Evolutionary conservation across 2,888 invertebrate genomes (phyloP).

Genomic region (Griposia aprilina): DNA sequence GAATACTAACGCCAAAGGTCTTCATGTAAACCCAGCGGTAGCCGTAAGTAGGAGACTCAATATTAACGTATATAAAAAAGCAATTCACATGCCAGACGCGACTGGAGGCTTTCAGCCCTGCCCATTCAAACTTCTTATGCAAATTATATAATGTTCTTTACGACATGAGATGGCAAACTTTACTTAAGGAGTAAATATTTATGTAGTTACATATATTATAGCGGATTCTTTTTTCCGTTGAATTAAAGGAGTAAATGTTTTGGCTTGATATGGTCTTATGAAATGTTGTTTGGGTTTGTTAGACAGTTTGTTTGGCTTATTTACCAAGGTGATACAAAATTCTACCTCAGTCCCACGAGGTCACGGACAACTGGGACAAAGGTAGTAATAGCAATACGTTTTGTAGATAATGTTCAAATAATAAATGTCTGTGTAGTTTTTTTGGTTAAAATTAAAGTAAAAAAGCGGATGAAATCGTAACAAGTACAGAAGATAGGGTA

Average conservation of each 20-base stretch:
- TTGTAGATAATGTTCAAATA: background rate
- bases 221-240: slow-evolving; percentile 60
- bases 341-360: background rate
- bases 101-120: slow-evolving; percentile 86
- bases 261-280: slow-evolving; percentile 27
- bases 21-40: slow-evolving; percentile 50
- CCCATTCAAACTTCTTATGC: slow-evolving; percentile 90
- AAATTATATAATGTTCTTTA: slow-evolving; percentile 89
- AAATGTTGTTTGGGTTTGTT: slow-evolving; percentile 25
- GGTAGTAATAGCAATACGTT: background rate
- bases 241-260: slow-evolving; percentile 49
- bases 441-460: background rate
- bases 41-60: slow-evolving; percentile 81
- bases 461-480: background rate
- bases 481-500: background rate
- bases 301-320: slow-evolving; percentile 21
- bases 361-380: background rate
- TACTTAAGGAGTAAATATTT: slow-evolving; percentile 88
- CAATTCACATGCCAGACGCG: slow-evolving; percentile 88
- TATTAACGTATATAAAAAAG: slow-evolving; percentile 80
- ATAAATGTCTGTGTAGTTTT: background rate
- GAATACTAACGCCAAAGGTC: slow-evolving; percentile 51
- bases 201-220: slow-evolving; percentile 76
- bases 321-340: background rate
- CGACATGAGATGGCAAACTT: slow-evolving; percentile 88